Evolutionary conservation across 2,888 invertebrate genomes (phyloP).

Genomic region (Dione vanillae): DNA sequence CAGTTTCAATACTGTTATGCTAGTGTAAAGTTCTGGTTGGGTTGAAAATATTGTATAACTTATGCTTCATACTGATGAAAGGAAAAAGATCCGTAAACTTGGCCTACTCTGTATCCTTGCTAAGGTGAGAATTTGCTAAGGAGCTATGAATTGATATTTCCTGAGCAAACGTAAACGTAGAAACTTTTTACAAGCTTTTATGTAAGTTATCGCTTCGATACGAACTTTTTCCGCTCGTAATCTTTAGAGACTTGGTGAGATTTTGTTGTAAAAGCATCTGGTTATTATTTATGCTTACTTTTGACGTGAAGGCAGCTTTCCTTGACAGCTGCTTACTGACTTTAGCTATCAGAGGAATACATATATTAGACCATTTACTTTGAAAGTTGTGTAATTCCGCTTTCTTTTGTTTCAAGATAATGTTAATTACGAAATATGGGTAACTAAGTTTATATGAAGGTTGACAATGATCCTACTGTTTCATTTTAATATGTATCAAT

Average conservation of each 20-base stretch:
- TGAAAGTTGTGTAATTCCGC: too few species aligned
- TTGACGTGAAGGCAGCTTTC: neutral
- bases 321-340: neutral
- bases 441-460: too few species aligned
- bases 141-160: constrained; percentile 17
- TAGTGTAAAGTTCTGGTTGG: neutral
- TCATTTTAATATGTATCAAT: too few species aligned
- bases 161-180: constrained; percentile 19
- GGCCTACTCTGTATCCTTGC: neutral
- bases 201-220: constrained; percentile 14
- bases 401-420: too few species aligned
- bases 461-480: too few species aligned
- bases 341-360: too few species aligned
- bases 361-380: too few species aligned
- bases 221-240: constrained; percentile 11
- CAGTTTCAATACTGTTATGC: neutral
- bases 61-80: constrained; percentile 6
- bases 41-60: neutral
- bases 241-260: constrained; percentile 10
- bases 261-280: constrained; percentile 14
- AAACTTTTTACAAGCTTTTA: neutral
- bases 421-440: too few species aligned
- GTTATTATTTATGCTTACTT: constrained; percentile 2
- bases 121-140: constrained; percentile 21
- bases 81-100: constrained; percentile 4